Evolutionary conservation across 1,140 invertebrate species (phyloP).

Genomic region (Acromyrmex charruanus): DNA sequence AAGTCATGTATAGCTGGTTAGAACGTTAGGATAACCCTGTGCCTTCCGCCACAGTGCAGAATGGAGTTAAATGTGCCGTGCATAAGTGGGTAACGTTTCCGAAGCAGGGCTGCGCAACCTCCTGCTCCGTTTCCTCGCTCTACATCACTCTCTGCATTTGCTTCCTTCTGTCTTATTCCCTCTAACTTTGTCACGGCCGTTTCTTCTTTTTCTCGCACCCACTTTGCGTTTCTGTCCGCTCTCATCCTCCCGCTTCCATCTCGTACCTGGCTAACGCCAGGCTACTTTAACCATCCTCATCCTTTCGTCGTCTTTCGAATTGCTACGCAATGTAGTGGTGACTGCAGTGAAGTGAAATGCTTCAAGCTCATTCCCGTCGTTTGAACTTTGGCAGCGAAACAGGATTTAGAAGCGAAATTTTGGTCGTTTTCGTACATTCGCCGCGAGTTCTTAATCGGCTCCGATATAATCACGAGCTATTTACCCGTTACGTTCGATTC

Average conservation of each 20-base stretch:
- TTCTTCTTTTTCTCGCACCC: constrained; percentile 23
- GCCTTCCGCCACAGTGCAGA: constrained; percentile 58
- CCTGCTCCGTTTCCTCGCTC: constrained; percentile 56
- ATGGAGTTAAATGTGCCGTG: constrained; percentile 80
- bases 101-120: constrained; percentile 57
- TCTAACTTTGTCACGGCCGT: neutral
- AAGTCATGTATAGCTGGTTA: constrained; percentile 35
- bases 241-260: neutral
- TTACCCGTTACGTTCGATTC: neutral
- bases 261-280: constrained; percentile 26
- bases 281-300: constrained; percentile 9
- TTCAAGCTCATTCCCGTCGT: constrained; percentile 47
- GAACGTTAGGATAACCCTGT: neutral
- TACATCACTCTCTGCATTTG: neutral
- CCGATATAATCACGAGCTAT: neutral
- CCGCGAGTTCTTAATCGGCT: neutral
- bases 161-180: constrained; percentile 56
- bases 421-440: constrained; percentile 15
- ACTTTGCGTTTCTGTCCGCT: constrained; percentile 16
- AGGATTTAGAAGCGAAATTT: constrained; percentile 27
- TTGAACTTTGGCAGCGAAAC: constrained; percentile 31
- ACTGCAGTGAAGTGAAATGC: constrained; percentile 8
- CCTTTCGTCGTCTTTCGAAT: constrained; percentile 21
- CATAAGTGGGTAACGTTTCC: constrained; percentile 79
- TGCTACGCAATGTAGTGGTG: neutral